Evolutionary conservation across 2,888 invertebrate genomes (phyloP).

Genomic region (Tineola bisselliella): DNA sequence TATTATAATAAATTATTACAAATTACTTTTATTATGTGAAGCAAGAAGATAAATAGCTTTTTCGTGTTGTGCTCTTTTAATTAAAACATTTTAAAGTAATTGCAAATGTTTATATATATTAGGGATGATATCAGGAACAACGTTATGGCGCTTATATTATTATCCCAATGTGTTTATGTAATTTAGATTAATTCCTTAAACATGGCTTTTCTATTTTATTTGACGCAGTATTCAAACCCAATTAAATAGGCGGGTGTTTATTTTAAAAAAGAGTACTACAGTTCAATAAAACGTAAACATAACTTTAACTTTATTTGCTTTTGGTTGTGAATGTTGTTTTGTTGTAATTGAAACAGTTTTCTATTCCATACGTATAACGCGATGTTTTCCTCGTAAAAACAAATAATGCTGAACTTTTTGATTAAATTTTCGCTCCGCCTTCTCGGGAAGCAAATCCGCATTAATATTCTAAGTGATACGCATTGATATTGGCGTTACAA

Average conservation of each 20-base stretch:
- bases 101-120: no score
- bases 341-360: constrained; percentile 1
- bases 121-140: no score
- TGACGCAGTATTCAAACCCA: no score
- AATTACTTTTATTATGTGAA: not conserved
- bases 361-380: constrained; percentile 4
- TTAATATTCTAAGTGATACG: constrained; percentile 14
- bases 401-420: constrained; percentile 12
- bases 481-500: constrained; percentile 10
- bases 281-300: not conserved
- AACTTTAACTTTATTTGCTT: not conserved
- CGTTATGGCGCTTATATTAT: no score
- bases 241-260: no score
- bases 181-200: no score
- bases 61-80: no score
- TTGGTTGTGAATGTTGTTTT: not conserved
- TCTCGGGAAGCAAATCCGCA: constrained; percentile 6
- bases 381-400: constrained; percentile 9
- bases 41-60: not conserved
- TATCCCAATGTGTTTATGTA: no score
- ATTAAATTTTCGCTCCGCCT: constrained; percentile 10
- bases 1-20: not conserved
- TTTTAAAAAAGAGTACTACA: no score
- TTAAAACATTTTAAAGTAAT: no score
- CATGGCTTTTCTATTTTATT: no score